Base-by-base conservation (phyloP, 2,113 vertebrate genomes). In the Cettia cetti region DNA sequence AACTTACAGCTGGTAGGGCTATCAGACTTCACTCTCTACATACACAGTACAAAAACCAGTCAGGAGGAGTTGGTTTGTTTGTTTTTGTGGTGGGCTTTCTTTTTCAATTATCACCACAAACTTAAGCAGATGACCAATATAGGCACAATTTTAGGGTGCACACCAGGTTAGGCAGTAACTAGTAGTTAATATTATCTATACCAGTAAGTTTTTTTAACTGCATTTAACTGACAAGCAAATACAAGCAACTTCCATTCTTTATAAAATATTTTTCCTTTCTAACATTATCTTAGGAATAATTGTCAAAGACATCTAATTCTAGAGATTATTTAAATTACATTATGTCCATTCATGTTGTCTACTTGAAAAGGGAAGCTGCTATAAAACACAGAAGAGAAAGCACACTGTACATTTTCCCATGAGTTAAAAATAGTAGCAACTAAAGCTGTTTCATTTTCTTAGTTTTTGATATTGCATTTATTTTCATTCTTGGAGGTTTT, bases 301-400 rank as follows among this genome's bases (percentile, higher is more conserved):
- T 27, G 13, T 26, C 33, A 21, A 66, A 75, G 63, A 60, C 27
- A 37, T 8, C 44, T 47, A 77, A 47, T 35, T 81, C 24, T 63
- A 37, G 35, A 60, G 16, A 64, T 22, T 28, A 53, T 61, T 82
- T 33, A 70, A 33, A 11, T 71, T 79, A 27, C 15, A 82, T 75
- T 79, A 54, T 0, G 6, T 40, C 11, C 44, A 76, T 52, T 89
- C n/a, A 65, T 0, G 0, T 10, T 31, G 12, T 21, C 42, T 69
- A 72, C 35, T 76, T 64, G 64, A 84, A 91, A 92, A 86, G 23
- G 11, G 54, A 91, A 86, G 24, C 14, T 75, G 39, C 42, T 77
- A 65, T 10, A 61, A 56, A 93, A 82, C 11, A 19, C n/a, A 40
- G 42, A 81, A 91, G 17, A 78, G 40, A 77, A 76, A 78, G 24